These are phyloP conservation scores for Hypsibius dujardini DNA, from an alignment of 1,140 invertebrate genomes.

Conservation along the genomic window DNA sequence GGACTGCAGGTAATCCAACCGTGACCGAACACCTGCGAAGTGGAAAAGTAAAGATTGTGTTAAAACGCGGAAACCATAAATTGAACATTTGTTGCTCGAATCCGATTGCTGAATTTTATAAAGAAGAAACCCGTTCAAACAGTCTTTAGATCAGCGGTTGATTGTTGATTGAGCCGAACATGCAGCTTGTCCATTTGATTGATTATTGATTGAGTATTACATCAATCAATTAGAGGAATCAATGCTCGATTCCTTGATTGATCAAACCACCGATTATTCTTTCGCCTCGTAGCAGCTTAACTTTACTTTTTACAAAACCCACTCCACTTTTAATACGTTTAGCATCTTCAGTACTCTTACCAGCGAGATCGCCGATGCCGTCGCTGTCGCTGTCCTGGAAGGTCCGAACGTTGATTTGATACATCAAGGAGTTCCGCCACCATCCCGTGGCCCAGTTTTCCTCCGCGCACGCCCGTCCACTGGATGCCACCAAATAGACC, in stretches of 20 bases:
- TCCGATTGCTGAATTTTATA: background rate
- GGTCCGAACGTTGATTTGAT: background rate
- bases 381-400: background rate
- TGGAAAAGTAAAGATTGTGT: background rate
- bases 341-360: background rate
- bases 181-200: background rate
- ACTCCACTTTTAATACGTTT: background rate
- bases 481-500: background rate
- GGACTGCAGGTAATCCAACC: background rate
- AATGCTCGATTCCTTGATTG: background rate
- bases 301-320: background rate
- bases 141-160: background rate
- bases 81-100: background rate
- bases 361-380: background rate
- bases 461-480: background rate
- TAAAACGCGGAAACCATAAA: background rate
- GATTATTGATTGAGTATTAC: background rate
- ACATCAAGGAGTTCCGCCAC: background rate
- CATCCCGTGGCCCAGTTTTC: background rate
- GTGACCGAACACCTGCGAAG: background rate
- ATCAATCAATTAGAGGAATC: background rate
- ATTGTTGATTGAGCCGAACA: background rate
- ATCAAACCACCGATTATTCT: background rate
- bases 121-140: background rate
- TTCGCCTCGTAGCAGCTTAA: background rate